Evolutionary conservation across 2,888 invertebrate genomes (phyloP).

Genomic region (Netelia inedita): DNA sequence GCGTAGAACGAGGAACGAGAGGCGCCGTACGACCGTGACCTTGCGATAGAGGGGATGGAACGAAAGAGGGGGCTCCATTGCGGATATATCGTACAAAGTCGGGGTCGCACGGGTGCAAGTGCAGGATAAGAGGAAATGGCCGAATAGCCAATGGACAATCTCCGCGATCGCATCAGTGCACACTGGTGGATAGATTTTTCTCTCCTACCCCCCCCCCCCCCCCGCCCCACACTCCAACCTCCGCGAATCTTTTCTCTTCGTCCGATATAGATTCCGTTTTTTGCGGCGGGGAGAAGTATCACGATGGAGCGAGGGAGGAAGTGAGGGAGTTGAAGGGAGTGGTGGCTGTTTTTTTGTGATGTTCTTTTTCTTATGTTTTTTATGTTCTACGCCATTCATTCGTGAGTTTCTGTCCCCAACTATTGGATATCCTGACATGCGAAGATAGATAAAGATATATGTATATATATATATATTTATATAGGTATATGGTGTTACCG

Average conservation of each 20-base stretch:
- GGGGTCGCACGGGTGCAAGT: constrained; percentile 71
- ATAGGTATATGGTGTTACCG: no score
- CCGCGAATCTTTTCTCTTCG: not conserved
- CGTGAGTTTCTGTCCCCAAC: not conserved
- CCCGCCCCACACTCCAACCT: not conserved
- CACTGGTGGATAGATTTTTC: not conserved
- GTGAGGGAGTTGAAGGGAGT: not conserved
- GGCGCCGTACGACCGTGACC: constrained; percentile 77
- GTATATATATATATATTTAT: not conserved
- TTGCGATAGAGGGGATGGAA: constrained; percentile 67
- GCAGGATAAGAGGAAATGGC: constrained; percentile 79
- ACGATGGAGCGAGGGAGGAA: not conserved
- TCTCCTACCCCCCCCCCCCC: not conserved
- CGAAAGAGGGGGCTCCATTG: constrained; percentile 63
- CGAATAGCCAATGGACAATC: constrained; percentile 74
- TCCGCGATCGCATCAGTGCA: constrained; percentile 37
- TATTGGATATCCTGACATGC: not conserved
- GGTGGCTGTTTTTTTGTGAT: not conserved
- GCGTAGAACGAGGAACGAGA: constrained; percentile 23
- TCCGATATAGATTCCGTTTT: not conserved
- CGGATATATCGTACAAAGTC: constrained; percentile 48
- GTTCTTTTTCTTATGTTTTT: not conserved
- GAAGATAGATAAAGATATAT: not conserved
- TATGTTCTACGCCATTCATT: not conserved
- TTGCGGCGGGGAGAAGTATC: not conserved